These are phyloP conservation scores for Acromyrmex heyeri DNA, from an alignment of 1,140 invertebrate species.

Conservation along the genomic window DNA sequence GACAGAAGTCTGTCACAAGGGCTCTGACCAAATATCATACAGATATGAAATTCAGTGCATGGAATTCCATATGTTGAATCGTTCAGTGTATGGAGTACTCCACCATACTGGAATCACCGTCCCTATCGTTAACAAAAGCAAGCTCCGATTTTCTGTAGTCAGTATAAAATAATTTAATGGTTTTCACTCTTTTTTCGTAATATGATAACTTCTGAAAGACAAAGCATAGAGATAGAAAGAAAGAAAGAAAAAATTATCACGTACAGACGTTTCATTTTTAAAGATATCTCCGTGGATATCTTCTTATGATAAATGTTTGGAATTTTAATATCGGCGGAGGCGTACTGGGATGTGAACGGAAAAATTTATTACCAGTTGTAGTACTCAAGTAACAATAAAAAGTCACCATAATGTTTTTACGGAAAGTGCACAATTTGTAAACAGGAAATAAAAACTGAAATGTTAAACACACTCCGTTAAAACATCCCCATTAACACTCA, in stretches of 20 bases:
- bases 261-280: slow-evolving; percentile 24
- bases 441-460: not conserved
- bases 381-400: not conserved
- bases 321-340: slow-evolving; percentile 16
- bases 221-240: not conserved
- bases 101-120: no score
- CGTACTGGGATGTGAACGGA: not conserved
- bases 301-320: not conserved
- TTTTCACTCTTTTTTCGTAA: not conserved
- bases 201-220: no score
- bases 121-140: not conserved
- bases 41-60: no score
- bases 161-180: not conserved
- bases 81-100: no score
- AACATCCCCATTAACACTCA: not conserved
- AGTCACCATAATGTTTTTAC: not conserved
- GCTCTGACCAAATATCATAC: no score
- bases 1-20: no score
- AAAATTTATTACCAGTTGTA: not conserved
- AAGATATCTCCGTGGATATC: not conserved
- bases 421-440: slow-evolving; percentile 6
- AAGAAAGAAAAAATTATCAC: not conserved
- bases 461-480: not conserved
- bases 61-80: no score
- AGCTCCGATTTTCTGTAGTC: not conserved